Conservation (phyloP, 2,113 vertebrate species). For the Trochalopteron elliotii region DNA sequence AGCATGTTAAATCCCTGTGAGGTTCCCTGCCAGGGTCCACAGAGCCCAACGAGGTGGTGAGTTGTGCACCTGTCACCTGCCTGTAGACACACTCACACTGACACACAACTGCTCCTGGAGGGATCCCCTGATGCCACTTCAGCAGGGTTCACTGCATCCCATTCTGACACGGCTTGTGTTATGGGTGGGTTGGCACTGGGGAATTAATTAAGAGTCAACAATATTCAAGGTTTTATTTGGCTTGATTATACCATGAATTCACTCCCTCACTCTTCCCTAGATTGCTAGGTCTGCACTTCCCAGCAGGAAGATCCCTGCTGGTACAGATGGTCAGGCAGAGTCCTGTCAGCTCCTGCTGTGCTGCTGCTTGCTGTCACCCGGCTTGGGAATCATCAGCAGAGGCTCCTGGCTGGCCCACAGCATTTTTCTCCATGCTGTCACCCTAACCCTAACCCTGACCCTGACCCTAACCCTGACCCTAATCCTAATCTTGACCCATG, state of each 20-base stretch:
- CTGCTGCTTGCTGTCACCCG: not conserved
- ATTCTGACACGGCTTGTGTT: not conserved
- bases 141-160: not conserved
- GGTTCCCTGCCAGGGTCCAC: accelerated
- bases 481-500: no score
- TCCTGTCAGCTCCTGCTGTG: not conserved
- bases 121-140: no score
- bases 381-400: not conserved
- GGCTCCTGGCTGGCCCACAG: not conserved
- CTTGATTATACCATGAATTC: accelerated
- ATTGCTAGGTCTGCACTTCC: no score
- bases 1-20: no score
- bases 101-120: not conserved
- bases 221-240: not conserved
- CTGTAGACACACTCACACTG: accelerated
- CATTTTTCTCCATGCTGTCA: not conserved
- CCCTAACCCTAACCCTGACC: no score
- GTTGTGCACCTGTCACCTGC: not conserved
- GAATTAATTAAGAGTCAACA: not conserved
- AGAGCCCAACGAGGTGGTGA: not conserved
- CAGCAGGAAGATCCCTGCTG: not conserved
- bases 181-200: no score
- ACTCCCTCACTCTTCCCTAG: accelerated
- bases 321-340: not conserved
- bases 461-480: no score